Base-by-base conservation (phyloP, 1,140 invertebrate genomes). In the Micrasema longulum region DNA sequence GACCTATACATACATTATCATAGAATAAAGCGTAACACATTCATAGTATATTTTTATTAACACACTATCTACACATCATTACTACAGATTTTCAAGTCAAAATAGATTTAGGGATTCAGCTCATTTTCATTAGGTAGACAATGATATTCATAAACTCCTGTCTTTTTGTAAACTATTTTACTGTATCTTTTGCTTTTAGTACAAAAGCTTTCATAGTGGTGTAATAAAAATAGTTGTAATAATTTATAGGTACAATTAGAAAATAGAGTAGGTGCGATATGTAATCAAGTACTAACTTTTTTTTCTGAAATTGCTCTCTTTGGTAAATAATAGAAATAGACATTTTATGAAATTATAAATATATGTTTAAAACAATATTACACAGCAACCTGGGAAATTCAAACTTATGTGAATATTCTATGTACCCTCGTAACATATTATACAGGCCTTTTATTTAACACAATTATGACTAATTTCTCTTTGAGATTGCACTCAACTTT, bases 101-200 rank as follows among this genome's bases (percentile, higher is more conserved):
- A n/a, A n/a, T n/a, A n/a, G n/a, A n/a, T n/a, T 5, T 45, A 12
- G 2, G 14, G 14, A 45, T 12, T 45, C 12, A 16, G 41, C 41
- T 2, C 11, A 12, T 16, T n/a, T 45, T 2, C 2, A 45, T 45
- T n/a, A n/a, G 2, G 41, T n/a, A 45, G 11, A n/a, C 3, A 12
- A 12, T 45, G 3, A 16, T 16, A 45, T 5, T 45, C 14, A 45
- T 45, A 11, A 12, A 45, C 14, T 45, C 41, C 11, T 45, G 41
- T 5, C 11, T n/a, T 31, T n/a, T 45, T 45, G 11, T 45, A 45
- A 45, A 45, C 3, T 12, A 45, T 45, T 16, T n/a, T n/a, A 5
- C 14, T 45, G 41, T n/a, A 47, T 47, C 16, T 47, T 47, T 60
- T 60, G 55, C 55, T 60, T 60, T 41, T 12, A 38, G 20, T 60